Conservation (phyloP, 2,888 invertebrate species). For the Orthosia gothica region DNA sequence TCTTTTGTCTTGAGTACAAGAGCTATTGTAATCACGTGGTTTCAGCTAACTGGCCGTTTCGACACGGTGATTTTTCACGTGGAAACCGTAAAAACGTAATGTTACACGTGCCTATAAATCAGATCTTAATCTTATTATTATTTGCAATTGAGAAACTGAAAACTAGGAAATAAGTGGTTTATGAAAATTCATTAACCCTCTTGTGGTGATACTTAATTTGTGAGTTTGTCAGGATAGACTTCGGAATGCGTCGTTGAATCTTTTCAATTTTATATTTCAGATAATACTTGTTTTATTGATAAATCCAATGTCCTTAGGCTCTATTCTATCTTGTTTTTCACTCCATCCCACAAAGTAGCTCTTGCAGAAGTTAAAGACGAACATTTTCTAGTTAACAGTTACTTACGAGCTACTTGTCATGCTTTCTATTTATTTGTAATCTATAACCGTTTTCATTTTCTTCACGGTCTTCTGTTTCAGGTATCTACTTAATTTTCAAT, state of each 20-base stretch:
- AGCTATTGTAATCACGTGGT: conserved; percentile 20
- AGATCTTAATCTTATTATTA: conserved; percentile 26
- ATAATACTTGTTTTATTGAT: too few species aligned
- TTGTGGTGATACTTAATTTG: not conserved
- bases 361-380: too few species aligned
- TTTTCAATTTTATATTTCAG: too few species aligned
- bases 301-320: too few species aligned
- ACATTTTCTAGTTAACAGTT: not conserved
- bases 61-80: conserved; percentile 40
- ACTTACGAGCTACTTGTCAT: not conserved
- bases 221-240: not conserved
- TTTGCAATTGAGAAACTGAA: conserved; percentile 10
- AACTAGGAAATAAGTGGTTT: not conserved
- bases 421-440: not conserved
- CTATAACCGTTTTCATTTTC: not conserved
- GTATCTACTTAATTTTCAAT: not conserved
- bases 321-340: not conserved
- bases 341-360: too few species aligned
- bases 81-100: conserved; percentile 28
- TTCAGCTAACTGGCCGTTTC: not conserved
- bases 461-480: not conserved
- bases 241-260: not conserved
- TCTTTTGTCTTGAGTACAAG: not conserved
- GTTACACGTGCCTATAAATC: conserved; percentile 49
- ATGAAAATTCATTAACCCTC: not conserved